A percentile compares a stretch with the other conserved stretches of the same genome.
phyloP scores from a whole-genome alignment of 1,140 invertebrate species.

The Meteorus sp. region DNA sequence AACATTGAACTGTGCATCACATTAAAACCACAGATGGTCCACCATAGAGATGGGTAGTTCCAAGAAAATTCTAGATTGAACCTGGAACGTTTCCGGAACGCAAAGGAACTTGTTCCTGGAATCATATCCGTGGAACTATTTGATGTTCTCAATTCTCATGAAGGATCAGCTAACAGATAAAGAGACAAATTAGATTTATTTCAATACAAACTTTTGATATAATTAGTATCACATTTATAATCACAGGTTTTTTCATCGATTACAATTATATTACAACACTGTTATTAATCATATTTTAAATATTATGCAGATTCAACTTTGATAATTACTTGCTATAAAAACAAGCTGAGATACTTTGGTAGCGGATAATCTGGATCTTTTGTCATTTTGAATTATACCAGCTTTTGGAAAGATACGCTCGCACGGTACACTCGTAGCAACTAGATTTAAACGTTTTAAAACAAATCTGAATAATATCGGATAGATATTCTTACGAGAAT shows the following conservation, averaged over 20 bases:
- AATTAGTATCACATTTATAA: neutral
- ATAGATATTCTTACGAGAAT: neutral
- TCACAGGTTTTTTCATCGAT: neutral
- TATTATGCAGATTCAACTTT: neutral
- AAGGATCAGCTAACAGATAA: neutral
- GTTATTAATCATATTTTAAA: neutral
- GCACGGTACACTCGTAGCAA: neutral
- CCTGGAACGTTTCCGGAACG: neutral
- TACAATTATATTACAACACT: neutral
- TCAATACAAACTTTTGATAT: neutral
- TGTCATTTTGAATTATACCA: neutral
- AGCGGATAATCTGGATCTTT: neutral
- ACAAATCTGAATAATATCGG: slow-evolving; percentile 1
- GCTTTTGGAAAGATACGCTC: neutral
- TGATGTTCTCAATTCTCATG: neutral
- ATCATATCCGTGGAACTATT: neutral
- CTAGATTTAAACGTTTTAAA: slow-evolving; percentile 1
- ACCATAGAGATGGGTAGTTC: neutral
- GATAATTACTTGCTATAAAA: slow-evolving; percentile 1
- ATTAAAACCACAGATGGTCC: no score
- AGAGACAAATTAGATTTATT: neutral
- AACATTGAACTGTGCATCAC: no score
- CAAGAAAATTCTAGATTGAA: neutral
- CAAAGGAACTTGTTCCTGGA: neutral
- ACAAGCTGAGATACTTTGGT: slow-evolving; percentile 1